Conservation (phyloP, 2,888 invertebrate genomes). For the Yponomeuta cagnagella region DNA sequence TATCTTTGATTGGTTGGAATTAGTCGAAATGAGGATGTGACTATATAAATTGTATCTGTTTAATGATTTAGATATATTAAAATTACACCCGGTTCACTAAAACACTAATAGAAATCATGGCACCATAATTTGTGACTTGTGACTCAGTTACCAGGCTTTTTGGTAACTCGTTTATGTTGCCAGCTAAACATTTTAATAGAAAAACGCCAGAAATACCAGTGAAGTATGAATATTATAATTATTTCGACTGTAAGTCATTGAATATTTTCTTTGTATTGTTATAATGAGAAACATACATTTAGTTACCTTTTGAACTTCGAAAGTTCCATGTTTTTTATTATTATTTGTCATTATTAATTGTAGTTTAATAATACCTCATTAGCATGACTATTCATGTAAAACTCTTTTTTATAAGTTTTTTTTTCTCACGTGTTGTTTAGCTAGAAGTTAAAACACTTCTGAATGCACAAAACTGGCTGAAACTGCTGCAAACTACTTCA, state of each 20-base stretch:
- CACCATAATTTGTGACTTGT: slow-evolving; percentile 36
- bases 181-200: slow-evolving; percentile 23
- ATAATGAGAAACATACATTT: slow-evolving; percentile 49
- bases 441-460: not conserved
- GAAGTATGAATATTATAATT: slow-evolving; percentile 44
- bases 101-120: slow-evolving; percentile 27
- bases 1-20: slow-evolving; percentile 22
- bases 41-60: slow-evolving; percentile 29
- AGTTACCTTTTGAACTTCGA: slow-evolving; percentile 72
- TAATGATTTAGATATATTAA: slow-evolving; percentile 40
- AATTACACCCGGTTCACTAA: slow-evolving; percentile 16
- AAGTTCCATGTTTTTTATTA: slow-evolving; percentile 59
- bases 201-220: slow-evolving; percentile 59
- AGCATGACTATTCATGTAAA: slow-evolving; percentile 60
- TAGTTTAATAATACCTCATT: slow-evolving; percentile 63
- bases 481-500: not conserved
- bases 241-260: slow-evolving; percentile 68
- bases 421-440: slow-evolving; percentile 7
- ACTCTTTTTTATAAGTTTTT: slow-evolving; percentile 26
- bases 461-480: slow-evolving; percentile 5
- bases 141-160: slow-evolving; percentile 69
- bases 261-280: slow-evolving; percentile 52
- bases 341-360: slow-evolving; percentile 37
- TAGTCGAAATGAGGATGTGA: slow-evolving; percentile 27
- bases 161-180: slow-evolving; percentile 37